A percentile compares a stretch with the other conserved stretches of the same genome.
These are phyloP conservation scores for Dryomyza anilis DNA, from an alignment of 2,888 invertebrate genomes.

Conservation along the genomic window DNA sequence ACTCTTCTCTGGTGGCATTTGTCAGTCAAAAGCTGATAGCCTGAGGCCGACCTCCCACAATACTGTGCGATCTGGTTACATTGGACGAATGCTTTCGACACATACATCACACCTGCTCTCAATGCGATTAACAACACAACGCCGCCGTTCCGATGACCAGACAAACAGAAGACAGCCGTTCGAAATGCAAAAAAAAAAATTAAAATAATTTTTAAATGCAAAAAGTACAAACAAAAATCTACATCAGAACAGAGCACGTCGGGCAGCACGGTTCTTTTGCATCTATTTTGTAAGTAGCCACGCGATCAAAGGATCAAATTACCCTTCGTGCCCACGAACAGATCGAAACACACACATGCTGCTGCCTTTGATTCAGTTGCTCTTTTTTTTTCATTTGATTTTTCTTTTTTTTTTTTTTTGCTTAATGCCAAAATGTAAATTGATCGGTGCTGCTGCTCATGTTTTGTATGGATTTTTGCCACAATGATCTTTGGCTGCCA, in stretches of 20 bases:
- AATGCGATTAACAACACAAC: no score
- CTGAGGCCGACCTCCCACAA: no score
- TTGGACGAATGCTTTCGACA: conserved; percentile 28
- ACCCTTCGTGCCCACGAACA: conserved; percentile 28
- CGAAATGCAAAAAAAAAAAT: no score
- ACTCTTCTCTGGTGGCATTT: no score
- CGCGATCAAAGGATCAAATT: conserved; percentile 45
- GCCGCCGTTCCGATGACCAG: no score
- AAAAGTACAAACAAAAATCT: no score
- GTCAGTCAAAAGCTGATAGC: no score
- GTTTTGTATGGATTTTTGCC: conserved; percentile 15
- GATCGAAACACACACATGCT: background rate
- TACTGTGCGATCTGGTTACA: conserved; percentile 40
- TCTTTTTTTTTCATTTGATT: background rate
- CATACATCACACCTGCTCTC: conserved; percentile 36
- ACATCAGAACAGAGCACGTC: no score
- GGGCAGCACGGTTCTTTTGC: conserved; percentile 3
- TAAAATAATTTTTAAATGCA: no score
- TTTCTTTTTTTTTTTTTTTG: background rate
- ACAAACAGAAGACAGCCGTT: no score
- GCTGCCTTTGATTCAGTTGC: background rate
- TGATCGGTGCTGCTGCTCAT: conserved; percentile 30
- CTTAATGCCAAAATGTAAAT: conserved; percentile 17
- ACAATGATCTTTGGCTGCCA: conserved; percentile 7
- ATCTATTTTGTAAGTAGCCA: conserved; percentile 37